Base-by-base conservation (phyloP, 2,113 vertebrate species). In the Acanthochromis polyacanthus region DNA sequence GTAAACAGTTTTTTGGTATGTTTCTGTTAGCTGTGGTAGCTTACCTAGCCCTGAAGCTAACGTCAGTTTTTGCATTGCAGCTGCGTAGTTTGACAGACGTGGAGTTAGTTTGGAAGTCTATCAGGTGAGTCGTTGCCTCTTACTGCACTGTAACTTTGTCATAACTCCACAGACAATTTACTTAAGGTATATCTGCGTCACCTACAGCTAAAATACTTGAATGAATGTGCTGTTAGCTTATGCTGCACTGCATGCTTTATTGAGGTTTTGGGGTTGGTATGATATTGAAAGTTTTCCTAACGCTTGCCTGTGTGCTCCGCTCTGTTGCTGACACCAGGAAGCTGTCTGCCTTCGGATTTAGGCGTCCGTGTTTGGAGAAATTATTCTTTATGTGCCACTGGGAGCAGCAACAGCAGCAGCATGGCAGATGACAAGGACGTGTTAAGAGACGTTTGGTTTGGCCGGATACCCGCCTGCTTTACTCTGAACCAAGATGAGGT, bases 391-490 rank as follows among this genome's bases (percentile, higher is more conserved):
- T 99, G 97, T 95, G 89, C 94, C 93, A 83, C 92, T 59, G 90
- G 89, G 76, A 87, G 91, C 55, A 45, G 51, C 73, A 78, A 91
- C 92, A 99, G 92, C 92, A 99, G 92, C 95, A 97, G 92, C 92
- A 99, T 99, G 98, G 97, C 98, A 98, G 98, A 99, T 98, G 98
- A 99, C 95, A 99, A 99, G 96, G 98, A 99, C 83, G 97, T 99
- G 10, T 92, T 99, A 91, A 96, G 98, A 90, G 97, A 99, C 87
- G 98, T 99, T 38, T 99, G 98, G 98, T 99, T 97, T 80, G 98
- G 98, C 57, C 94, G 97, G 93, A 98, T 99, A 91, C 98, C 98
- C 28, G 96, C 98, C 60, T 98, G 97, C 87, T 99, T 99, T 89
- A 97, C 95, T 0, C 86, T 99, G 20, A 96, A 97, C 94, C 98